Evolutionary conservation across 1,140 invertebrate genomes (phyloP), one percentile per base, ranked within the genome.

Genomic region (Helicoverpa armigera): DNA sequence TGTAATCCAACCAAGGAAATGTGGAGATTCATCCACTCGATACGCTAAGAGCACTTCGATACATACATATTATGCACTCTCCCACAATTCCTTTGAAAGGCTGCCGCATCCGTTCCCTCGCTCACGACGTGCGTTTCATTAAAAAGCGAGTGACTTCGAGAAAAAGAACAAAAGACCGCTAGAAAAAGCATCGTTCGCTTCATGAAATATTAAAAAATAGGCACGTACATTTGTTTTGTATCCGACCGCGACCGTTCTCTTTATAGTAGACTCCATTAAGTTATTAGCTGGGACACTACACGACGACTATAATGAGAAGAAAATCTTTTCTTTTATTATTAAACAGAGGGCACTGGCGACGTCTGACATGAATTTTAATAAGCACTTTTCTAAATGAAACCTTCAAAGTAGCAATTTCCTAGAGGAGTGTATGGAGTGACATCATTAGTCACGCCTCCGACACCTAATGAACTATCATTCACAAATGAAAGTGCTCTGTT

Each of bases 121-220:
- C 74, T 63, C 13, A 72, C 69, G 67, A 75, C 75, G 53, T 74
- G 74, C 75, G 82, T 86, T 86, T 86, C 82, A 83, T 84, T 83
- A 81, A 83, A 83, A 83, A 81, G 74, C 83, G 35, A 80, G 74
- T 67, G 76, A 69, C 76, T 79, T 69, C 61, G 65, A 77, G 75
- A 51, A 69, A 85, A 85, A 82, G 70, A 80, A 83, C 67, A 83
- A 81, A 83, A 81, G 78, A 50, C 61, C 69, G 76, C 72, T 79
- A 79, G 73, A 61, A 85, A 74, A 76, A 82, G 54, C 79, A 69
- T 78, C 63, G 54, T 74, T 70, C 58, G 63, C 29, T 70, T 58
- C 69, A 82, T 84, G 83, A 86, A 86, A 84, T 83, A 84, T 82
- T 70, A 82, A 82, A 82, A 79, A 82, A 69, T 79, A 79, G 63